Base-by-base conservation (phyloP, 2,888 invertebrate species). In the Cephus pygmeus region DNA sequence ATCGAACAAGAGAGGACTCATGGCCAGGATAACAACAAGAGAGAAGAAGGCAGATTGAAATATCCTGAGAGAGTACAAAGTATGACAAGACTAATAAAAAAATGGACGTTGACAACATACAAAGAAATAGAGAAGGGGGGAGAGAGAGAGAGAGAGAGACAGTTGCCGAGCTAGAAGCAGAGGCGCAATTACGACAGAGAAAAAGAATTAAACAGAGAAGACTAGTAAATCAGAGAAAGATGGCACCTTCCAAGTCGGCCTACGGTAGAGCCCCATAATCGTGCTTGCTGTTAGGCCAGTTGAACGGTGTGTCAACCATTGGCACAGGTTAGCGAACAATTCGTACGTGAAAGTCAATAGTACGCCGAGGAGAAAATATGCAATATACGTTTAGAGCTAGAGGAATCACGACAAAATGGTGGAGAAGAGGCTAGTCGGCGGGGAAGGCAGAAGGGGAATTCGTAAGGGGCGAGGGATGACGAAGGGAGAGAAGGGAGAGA, bases 401-500 rank as follows among this genome's bases (percentile, higher is more conserved):
- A 87, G 86, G 88, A 90, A 90, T 90, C 89, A 90, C 90, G 89
- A 90, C 90, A 90, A 90, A 89, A 90, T 88, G 88, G 88, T 83
- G 85, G 87, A 23, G 56, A 83, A 81, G 83, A 83, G 81, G 83
- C 82, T 80, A 81, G 83, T 75, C 79, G 79, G 79, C 80, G 80
- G 82, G 81, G 85, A 82, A 79, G 81, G 80, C 77, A 77, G 77
- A 81, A 76, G 79, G 76, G 77, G 80, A 23, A 56, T 56, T 56
- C 56, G 80, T 69, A 76, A 79, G 73, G 77, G 75, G 78, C 76
- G 69, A 75, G 76, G 77, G 69, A 69, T 12, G 76, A 77, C 77
- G 77, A 79, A 79, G 81, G 81, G 82, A 82, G 81, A 75, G 83
- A 80, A 79, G 80, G 82, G 80, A 78, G 35, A 35, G 75, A 35